Evolutionary conservation across 2,797 vertebrate species (phyloP), one percentile per base, ranked within the genome.

Genomic region (Channa striata): DNA sequence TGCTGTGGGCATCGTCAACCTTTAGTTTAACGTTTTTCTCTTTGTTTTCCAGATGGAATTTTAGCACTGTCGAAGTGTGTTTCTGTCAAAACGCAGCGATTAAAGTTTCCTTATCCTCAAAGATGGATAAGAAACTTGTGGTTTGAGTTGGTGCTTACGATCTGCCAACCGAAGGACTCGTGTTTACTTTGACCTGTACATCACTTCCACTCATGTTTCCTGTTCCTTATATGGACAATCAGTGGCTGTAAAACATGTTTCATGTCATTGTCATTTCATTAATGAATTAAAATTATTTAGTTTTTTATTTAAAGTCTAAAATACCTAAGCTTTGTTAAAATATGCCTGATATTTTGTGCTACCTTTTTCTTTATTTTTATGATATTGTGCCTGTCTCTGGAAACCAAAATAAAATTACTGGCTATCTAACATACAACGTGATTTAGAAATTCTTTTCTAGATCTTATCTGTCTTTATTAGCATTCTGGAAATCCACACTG

Each of bases 31-130:
- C 13, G 14, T 12, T 7, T 49, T 50, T 68, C 14, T 75, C 34
- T 67, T 23, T 80, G 46, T 86, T 39, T 80, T 87, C 20, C 74
- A 91, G 88, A 72, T 73, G 59, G 59, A 90, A 0, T 64, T 65
- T 86, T 87, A 81, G 63, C 14, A 36, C 56, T 16, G 59, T 47
- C 33, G 43, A 71, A 13, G n/a, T 23, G 6, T 30, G 25, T 30
- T 30, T 30, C n/a, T n/a, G n/a, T n/a, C 25, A 6, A 30, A 30
- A 30, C 6, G 25, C 6, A 4, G 25, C 4, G 6, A 30, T 30
- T 30, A 30, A 30, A 30, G 25, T 6, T 30, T 4, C 25, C 4
- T 4, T 4, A 30, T 3, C 25, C 25, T 30, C 25, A 30, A 30
- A 60, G 71, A 60, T 47, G 58, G 67, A 34, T 62, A 59, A n/a